phyloP scores from a whole-genome alignment of 1,140 invertebrate genomes.

The Pseudoatta argentina region DNA sequence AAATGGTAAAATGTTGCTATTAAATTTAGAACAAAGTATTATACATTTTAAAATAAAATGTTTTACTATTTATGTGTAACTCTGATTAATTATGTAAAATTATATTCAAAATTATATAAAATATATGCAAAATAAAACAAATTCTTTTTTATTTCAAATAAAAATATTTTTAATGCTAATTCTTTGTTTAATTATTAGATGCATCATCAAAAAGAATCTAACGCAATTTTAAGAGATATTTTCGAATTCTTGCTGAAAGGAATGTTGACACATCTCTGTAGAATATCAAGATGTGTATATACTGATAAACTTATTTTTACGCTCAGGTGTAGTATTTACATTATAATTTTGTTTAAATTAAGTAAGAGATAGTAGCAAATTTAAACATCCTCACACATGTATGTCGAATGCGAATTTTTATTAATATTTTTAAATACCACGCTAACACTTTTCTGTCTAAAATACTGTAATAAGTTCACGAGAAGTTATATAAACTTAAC shows the following conservation, averaged over 20 bases:
- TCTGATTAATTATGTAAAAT: neutral
- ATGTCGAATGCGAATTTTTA: neutral
- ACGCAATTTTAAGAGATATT: neutral
- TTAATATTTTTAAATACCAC: neutral
- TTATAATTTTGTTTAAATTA: neutral
- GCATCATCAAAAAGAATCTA: neutral
- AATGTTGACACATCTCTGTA: neutral
- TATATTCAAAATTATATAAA: neutral
- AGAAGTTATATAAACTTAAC: neutral
- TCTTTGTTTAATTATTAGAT: neutral
- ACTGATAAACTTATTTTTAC: neutral
- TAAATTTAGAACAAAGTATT: neutral
- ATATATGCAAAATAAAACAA: neutral
- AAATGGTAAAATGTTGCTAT: neutral
- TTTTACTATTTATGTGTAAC: neutral
- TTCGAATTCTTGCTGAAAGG: neutral
- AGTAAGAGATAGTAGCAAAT: neutral
- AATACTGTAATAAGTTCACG: neutral
- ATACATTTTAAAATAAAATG: neutral
- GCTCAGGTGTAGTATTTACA: neutral
- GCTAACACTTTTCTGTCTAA: neutral
- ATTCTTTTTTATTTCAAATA: constrained; percentile 2
- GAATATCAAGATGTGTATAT: neutral
- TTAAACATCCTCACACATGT: neutral
- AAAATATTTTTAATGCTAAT: neutral